Evolutionary conservation across 2,888 invertebrate genomes (phyloP).

Genomic region (Erebia ligea): DNA sequence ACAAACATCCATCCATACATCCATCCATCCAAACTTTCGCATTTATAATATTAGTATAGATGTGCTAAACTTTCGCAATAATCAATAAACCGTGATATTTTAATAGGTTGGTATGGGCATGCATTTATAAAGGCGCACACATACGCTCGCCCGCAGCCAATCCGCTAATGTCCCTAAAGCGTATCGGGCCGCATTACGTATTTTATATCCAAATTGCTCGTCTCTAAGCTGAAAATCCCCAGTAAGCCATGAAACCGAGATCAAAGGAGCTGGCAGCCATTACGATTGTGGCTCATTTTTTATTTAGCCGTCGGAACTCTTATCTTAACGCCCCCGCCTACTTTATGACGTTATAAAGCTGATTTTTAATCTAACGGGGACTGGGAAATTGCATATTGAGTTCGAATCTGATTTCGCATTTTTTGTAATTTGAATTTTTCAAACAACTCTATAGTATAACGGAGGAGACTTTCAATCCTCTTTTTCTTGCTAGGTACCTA

Average conservation of each 20-base stretch:
- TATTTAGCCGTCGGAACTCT: constrained; percentile 76
- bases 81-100: constrained; percentile 28
- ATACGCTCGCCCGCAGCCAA: constrained; percentile 48
- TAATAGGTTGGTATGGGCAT: constrained; percentile 23
- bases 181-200: constrained; percentile 70
- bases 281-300: constrained; percentile 83
- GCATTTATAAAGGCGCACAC: constrained; percentile 21
- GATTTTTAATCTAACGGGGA: constrained; percentile 80
- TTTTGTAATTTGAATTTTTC: constrained; percentile 18
- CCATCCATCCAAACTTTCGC: no score
- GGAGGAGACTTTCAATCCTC: no score
- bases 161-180: constrained; percentile 77
- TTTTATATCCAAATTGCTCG: constrained; percentile 79
- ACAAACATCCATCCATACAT: no score
- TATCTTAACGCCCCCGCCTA: constrained; percentile 76
- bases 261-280: constrained; percentile 76
- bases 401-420: constrained; percentile 29
- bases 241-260: constrained; percentile 80
- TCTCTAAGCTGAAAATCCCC: constrained; percentile 72
- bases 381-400: constrained; percentile 57
- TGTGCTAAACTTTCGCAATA: constrained; percentile 22
- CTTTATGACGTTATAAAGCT: constrained; percentile 82
- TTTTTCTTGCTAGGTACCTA: no score
- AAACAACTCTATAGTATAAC: no score
- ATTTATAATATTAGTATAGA: no score